Conservation (phyloP, 2,888 invertebrate species). For the Erebia epiphron region DNA sequence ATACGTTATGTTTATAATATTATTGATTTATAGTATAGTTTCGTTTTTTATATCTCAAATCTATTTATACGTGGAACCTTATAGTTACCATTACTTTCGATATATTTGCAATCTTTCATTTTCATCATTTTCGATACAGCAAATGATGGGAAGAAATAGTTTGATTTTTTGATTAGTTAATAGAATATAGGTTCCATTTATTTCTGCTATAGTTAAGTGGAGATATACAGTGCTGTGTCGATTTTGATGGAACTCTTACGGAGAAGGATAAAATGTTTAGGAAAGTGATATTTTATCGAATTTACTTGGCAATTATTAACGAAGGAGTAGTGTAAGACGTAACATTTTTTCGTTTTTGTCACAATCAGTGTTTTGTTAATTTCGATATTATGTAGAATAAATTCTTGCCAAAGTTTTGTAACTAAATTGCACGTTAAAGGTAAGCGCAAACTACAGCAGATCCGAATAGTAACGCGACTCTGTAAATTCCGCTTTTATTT, state of each 20-base stretch:
- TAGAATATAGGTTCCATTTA: constrained; percentile 13
- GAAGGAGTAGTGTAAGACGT: constrained; percentile 46
- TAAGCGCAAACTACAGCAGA: background rate
- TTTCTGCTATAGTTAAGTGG: constrained; percentile 19
- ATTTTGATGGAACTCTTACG: constrained; percentile 38
- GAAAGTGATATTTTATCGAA: constrained; percentile 76
- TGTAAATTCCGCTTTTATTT: background rate
- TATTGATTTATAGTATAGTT: constrained; percentile 33
- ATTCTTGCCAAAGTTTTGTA: constrained; percentile 65
- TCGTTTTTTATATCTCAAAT: constrained; percentile 48
- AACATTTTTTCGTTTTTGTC: constrained; percentile 43
- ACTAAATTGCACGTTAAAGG: constrained; percentile 12
- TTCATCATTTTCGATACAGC: constrained; percentile 37
- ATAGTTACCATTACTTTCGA: constrained; percentile 50
- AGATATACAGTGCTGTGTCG: constrained; percentile 35
- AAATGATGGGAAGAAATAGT: background rate
- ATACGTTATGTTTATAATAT: constrained; percentile 18
- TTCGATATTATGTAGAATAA: constrained; percentile 43
- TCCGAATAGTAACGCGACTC: background rate
- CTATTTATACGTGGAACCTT: constrained; percentile 43
- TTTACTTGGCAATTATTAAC: constrained; percentile 70
- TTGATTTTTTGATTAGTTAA: background rate
- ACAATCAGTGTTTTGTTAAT: constrained; percentile 44
- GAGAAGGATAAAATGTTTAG: constrained; percentile 45
- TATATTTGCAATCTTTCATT: constrained; percentile 37